phyloP scores from a whole-genome alignment of 2,888 invertebrate genomes.

The Cecidostiba fungosa region DNA sequence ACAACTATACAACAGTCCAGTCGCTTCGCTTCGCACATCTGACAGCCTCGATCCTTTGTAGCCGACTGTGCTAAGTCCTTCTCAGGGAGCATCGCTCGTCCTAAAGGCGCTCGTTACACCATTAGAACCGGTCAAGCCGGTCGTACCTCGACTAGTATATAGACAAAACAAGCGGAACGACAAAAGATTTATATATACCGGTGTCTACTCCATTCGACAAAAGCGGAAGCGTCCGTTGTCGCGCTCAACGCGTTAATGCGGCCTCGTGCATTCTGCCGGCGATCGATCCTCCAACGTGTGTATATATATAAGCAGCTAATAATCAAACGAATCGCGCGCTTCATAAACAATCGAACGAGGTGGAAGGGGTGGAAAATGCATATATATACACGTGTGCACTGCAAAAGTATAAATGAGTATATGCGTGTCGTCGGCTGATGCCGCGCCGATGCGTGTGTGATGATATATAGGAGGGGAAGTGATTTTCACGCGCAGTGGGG shows the following conservation, averaged over 20 bases:
- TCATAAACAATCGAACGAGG: constrained; percentile 75
- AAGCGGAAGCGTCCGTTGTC: constrained; percentile 59
- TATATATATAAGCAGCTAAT: constrained; percentile 78
- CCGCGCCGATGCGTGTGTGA: not conserved
- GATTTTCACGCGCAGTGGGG: constrained; percentile 42
- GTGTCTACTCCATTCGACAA: constrained; percentile 6
- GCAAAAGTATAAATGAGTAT: constrained; percentile 78
- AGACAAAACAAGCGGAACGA: not conserved
- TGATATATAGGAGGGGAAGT: constrained; percentile 27
- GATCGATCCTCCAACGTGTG: constrained; percentile 74
- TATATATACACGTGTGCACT: constrained; percentile 37
- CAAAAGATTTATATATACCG: not conserved
- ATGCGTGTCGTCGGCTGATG: constrained; percentile 70
- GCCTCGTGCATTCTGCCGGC: constrained; percentile 70
- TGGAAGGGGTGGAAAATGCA: not conserved
- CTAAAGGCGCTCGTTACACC: not conserved
- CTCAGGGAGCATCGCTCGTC: not conserved
- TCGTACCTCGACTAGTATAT: not conserved
- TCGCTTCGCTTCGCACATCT: not conserved
- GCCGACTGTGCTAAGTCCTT: not conserved
- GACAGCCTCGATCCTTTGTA: not conserved
- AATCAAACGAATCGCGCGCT: constrained; percentile 77
- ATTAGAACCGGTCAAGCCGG: constrained; percentile 2
- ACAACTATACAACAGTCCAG: not conserved
- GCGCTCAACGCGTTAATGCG: constrained; percentile 65